Evolutionary conservation across 2,797 vertebrate species (phyloP).

Genomic region (Fratercula arctica): DNA sequence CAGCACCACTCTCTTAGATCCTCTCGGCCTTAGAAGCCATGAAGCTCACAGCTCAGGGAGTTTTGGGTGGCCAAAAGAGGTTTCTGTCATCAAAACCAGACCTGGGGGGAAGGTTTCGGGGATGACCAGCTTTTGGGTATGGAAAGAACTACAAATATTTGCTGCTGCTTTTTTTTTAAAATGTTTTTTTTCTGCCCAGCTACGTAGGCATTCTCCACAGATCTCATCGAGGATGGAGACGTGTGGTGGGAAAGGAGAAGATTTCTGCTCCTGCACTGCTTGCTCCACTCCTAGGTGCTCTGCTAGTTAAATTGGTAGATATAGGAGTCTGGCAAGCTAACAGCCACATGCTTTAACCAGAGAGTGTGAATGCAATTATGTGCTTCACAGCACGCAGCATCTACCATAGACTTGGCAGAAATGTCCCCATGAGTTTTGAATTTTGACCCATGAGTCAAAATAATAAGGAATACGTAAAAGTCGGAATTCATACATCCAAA

Average conservation of each 20-base stretch:
- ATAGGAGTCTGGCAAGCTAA: background rate
- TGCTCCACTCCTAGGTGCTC: background rate
- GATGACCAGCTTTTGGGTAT: background rate
- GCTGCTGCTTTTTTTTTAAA: background rate
- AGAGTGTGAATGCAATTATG: background rate
- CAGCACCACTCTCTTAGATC: background rate
- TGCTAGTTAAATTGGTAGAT: background rate
- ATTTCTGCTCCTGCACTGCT: background rate
- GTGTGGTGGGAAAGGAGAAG: background rate
- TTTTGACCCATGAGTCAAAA: background rate
- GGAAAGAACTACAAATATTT: background rate
- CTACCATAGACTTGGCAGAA: background rate
- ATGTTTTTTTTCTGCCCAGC: background rate
- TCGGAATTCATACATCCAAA: background rate
- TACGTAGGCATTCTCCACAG: background rate
- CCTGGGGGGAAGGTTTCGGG: background rate
- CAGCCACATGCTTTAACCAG: background rate
- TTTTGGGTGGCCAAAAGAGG: background rate
- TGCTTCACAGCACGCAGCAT: background rate
- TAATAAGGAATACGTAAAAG: background rate
- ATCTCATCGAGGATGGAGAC: background rate
- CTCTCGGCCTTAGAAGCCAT: background rate
- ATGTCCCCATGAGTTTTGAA: background rate
- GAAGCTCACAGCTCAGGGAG: rapidly evolving
- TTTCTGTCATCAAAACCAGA: background rate